Percentiles rank a stretch among this genome's conserved stretches.
Evolutionary conservation across 2,888 invertebrate species (phyloP).

Genomic region (Sclerodermus sp.): DNA sequence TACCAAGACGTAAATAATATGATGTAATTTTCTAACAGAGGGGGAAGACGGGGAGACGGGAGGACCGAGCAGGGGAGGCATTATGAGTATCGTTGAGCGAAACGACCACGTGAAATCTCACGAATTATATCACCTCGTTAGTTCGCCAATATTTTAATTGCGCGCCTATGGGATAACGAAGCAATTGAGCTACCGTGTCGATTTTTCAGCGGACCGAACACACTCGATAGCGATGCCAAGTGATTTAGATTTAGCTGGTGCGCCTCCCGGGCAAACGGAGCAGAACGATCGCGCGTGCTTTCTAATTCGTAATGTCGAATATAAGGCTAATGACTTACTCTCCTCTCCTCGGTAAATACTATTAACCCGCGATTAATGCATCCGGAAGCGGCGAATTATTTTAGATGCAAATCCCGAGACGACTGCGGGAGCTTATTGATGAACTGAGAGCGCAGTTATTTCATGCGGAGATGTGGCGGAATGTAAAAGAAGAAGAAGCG

Average conservation of each 20-base stretch:
- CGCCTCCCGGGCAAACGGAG: conserved; percentile 23
- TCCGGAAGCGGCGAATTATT: conserved; percentile 29
- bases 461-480: too few species aligned
- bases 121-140: conserved; percentile 1
- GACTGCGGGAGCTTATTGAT: too few species aligned
- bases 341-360: too few species aligned
- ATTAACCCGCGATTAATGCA: conserved; percentile 32
- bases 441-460: too few species aligned
- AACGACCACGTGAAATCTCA: background rate
- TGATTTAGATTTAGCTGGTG: conserved; percentile 13
- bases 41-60: too few species aligned
- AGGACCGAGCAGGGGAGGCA: background rate
- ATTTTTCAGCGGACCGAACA: background rate
- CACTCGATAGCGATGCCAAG: background rate
- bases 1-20: background rate
- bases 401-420: too few species aligned
- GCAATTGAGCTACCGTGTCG: background rate
- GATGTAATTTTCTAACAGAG: too few species aligned
- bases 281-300: conserved; percentile 34
- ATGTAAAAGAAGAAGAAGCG: too few species aligned
- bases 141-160: background rate
- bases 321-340: conserved; percentile 3
- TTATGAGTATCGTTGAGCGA: background rate
- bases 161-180: background rate
- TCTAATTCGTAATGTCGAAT: conserved; percentile 35